Base-by-base conservation (phyloP, 2,888 invertebrate species). In the Protonemura montana region DNA sequence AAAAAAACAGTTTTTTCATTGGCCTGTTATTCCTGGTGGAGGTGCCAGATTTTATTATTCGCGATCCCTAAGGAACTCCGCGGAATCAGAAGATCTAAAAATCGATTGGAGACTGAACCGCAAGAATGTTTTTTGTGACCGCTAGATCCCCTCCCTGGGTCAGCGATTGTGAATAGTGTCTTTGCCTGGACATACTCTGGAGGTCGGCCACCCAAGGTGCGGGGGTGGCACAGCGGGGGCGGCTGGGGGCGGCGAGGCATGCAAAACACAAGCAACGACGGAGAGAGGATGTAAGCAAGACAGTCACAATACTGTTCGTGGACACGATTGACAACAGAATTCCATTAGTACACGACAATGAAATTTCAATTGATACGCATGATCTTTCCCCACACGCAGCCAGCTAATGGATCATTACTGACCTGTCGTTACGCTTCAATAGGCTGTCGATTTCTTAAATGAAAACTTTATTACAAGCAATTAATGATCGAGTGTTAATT, bases 321-420 rank as follows among this genome's bases (percentile, higher is more conserved):
- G 13, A 81, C 81, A 29, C n/a, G n/a, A 81, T 29, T 30, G 81
- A 81, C 81, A 81, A 81, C 29, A 30, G 27, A 81, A 30, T 30
- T 6, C 81, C 30, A 81, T 81, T 81, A 81, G 81, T 30, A 81
- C 30, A 16, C 13, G 7, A 30, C 28, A 6, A 10, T 10, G 10
- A 35, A 35, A 59, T 13, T 59, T 21, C 59, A 59, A 41, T 59
- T 21, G 59, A 21, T 59, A 35, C 35, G 21, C 59, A 59, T 59
- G 59, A 59, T 59, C 59, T 59, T 10, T 10, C 21, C 59, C 21
- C 59, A 59, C n/a, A n/a, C n/a, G 21, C 59, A 59, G 59, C 41
- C n/a, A 41, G 41, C 5, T 41, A 41, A 7, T 13, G 41, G n/a
- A 7, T 41, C 41, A 13, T 41, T 41, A 41, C 13, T 41, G 41